Base-by-base conservation (phyloP, 92 coral and sea anemone species). In the Parazoanthus swiftii region DNA sequence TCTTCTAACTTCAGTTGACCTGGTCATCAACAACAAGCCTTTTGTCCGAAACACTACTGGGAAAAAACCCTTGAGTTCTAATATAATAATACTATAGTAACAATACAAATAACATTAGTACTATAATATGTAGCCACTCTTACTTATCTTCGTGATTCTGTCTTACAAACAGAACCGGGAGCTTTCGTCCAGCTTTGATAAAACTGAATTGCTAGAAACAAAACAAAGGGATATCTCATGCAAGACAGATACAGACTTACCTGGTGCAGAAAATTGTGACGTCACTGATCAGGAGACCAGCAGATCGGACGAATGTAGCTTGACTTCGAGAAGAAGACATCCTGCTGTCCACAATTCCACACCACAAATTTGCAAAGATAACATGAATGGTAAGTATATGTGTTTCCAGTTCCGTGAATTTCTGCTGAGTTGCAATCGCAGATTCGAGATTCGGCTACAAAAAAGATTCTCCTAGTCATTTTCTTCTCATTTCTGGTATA, bases 341-440 rank as follows among this genome's bases (percentile, higher is more conserved):
- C 68, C 85, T 36, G 8, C 25, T 38, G n/a, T 14, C 78, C 65
- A 29, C 5, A 42, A 33, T 84, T 84, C 68, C 33, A 23, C 79
- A 5, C 23, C 66, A 8, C 54, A 25, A 26, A 71, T 33, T 71
- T 71, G 51, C 59, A 77, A 44, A 71, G 87, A 84, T 56, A 46
- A 70, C 63, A 51, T 6, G 25, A 84, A 84, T 48, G 87, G 87
- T 84, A 71, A 0, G 87, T 39, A 70, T 11, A 48, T 48, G 51
- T 48, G 51, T 46, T 84, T 13, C 26, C 23, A 25, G 70, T 63
- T 0, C 70, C 26, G 59, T 15, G 20, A 54, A 63, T 4, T 21
- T 63, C 70, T 7, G 3, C 18, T 58, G 70, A 54, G 18, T 54
- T 14, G 14, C 20, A 54, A 54, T 1, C 18, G 20, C 14, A 54